phyloP scores from a whole-genome alignment of 1,140 invertebrate genomes.

The Copidosoma floridanum region DNA sequence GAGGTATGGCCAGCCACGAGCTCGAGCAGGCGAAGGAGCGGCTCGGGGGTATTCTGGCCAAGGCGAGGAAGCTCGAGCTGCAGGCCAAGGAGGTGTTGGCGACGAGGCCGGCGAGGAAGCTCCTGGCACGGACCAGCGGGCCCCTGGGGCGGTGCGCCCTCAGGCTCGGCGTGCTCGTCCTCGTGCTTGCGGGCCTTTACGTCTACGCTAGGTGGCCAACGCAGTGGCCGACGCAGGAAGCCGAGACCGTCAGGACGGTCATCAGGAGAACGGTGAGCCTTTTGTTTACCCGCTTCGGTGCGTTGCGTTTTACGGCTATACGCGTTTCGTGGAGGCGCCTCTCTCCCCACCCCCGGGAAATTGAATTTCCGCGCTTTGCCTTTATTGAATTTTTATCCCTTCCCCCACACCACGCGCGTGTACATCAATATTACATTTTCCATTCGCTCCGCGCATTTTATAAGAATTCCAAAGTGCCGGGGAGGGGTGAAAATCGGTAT shows the following conservation, averaged over 20 bases:
- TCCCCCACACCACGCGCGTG: too few relatives aligned
- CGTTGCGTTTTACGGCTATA: too few relatives aligned
- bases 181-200: conserved; percentile 38
- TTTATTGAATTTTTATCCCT: too few relatives aligned
- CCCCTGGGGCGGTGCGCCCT: conserved; percentile 35
- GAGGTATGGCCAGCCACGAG: conserved; percentile 36
- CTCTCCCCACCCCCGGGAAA: not conserved
- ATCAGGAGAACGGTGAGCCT: conserved; percentile 44
- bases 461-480: too few relatives aligned
- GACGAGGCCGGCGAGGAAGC: conserved; percentile 42
- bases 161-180: conserved; percentile 38
- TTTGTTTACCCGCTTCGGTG: not conserved
- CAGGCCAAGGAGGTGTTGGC: conserved; percentile 40
- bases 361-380: too few relatives aligned
- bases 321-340: too few relatives aligned
- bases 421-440: too few relatives aligned
- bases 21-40: conserved; percentile 44
- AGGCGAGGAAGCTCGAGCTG: conserved; percentile 43
- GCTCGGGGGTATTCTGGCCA: conserved; percentile 42
- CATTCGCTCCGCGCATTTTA: not conserved
- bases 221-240: conserved; percentile 41
- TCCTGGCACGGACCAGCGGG: conserved; percentile 42
- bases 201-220: conserved; percentile 42
- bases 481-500: too few relatives aligned
- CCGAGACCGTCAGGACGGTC: conserved; percentile 46